Conservation (phyloP, 2,113 vertebrate species). For the Columba livia region DNA sequence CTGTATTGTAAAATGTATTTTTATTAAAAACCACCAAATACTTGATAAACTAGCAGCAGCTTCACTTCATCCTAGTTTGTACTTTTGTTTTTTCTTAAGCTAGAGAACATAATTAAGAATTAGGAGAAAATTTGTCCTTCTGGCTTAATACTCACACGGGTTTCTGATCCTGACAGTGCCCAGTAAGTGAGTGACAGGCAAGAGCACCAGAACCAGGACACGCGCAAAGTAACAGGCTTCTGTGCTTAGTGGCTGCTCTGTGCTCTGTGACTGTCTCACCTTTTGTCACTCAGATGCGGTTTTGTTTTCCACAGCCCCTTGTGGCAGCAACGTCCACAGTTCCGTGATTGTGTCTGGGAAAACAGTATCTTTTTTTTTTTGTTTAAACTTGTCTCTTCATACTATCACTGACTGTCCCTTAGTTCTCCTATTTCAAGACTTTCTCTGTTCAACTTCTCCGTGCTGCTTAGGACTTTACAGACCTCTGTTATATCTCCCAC, state of each 20-base stretch:
- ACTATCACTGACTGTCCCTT: background rate
- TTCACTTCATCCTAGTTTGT: background rate
- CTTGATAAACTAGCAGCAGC: background rate
- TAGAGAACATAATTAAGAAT: background rate
- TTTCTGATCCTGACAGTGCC: background rate
- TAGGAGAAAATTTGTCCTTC: background rate
- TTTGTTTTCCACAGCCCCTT: background rate
- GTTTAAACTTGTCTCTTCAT: background rate
- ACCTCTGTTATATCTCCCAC: background rate
- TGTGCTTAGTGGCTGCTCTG: background rate
- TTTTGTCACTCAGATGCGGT: background rate
- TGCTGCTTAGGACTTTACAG: background rate
- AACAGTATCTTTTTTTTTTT: background rate
- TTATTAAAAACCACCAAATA: background rate
- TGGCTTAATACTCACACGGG: rapidly evolving
- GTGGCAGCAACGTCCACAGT: background rate
- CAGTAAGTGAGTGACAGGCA: background rate
- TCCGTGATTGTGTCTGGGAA: background rate
- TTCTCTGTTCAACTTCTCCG: background rate
- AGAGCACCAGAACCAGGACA: background rate
- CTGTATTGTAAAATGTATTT: background rate
- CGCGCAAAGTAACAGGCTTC: rapidly evolving
- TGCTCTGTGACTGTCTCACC: background rate
- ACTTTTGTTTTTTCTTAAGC: background rate
- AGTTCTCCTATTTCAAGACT: background rate